Evolutionary conservation across 2,113 vertebrate species (phyloP), one percentile per base, ranked within the genome.

Genomic region (Aegithalos caudatus): DNA sequence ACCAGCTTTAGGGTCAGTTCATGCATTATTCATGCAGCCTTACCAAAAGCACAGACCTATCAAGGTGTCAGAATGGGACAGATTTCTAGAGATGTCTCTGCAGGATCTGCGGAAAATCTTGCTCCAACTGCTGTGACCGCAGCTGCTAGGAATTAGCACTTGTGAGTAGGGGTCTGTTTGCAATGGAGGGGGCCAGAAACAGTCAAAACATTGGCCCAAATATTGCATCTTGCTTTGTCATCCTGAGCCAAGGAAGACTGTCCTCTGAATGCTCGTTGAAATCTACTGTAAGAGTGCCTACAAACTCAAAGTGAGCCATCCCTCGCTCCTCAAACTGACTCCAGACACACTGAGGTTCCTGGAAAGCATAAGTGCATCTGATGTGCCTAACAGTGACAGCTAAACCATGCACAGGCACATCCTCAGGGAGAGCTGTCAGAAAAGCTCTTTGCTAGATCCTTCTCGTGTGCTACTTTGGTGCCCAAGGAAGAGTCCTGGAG

Each of bases 401-500:
- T 53, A 51, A 64, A 58, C 29, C 14, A 17, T 9, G 7, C 22
- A 13, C 8, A 61, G 18, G 13, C 28, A 11, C 24, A 4, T 33
- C 12, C 51, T 72, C 42, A 40, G 37, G 29, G 35, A 38, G 12
- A 60, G 33, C 5, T 64, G 19, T 10, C 24, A 58, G 38, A n/a
- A 31, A n/a, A 62, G 22, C 11, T 65, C 29, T 45, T 62, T 29
- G n/a, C 35, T 85, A 24, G n/a, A 12, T 56, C n/a, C 40, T 40
- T 65, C 29, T 28, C 40, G 18, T 22, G 16, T 33, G 31, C 37
- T 54, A 14, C 27, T 79, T 72, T 40, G 60, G 27, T 29, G 33
- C 15, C 24, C 21, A 42, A 2, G 1, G 0, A 42, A 65, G 21
- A 74, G 8, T 29, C 38, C 14, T 4, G 1, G 85, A 31, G 20